Base-by-base conservation (phyloP, 2,113 vertebrate species). In the Platysternon megacephalum region DNA sequence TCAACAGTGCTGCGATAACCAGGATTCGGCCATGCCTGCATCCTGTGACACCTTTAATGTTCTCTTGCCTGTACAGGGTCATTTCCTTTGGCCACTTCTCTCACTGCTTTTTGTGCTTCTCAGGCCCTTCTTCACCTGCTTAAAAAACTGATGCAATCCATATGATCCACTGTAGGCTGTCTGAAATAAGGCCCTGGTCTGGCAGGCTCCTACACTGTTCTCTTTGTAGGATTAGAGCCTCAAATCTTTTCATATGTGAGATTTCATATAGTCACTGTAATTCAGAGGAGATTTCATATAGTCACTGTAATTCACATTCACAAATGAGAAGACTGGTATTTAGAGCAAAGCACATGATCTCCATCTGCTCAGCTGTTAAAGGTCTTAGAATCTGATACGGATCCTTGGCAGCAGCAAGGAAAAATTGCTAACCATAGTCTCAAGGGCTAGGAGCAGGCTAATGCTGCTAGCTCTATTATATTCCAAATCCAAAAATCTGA, bases 391-490 rank as follows among this genome's bases (percentile, higher is more conserved):
- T 56, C 55, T 28, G 55, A 56, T 28, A 56, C 26, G 11, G 26
- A 56, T 56, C 55, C 26, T 56, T 56, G 55, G 55, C 55, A 28
- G 55, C 55, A 56, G 55, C 26, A 56, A 56, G 10, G 26, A 56
- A 56, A 56, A 56, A 28, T 56, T 26, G 26, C 10, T 56, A 56
- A 56, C 24, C 26, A 56, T 56, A 56, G 55, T 56, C 24, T 93
- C 32, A 39, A 68, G 42, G n/a, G 48, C 86, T 21, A 92, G 56
- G 29, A 95, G 74, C 93, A 78, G 87, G 87, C 91, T 74, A 84
- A 78, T 88, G 87, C 68, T 84, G 94, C 90, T 87, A n/a, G 83
- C 85, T 91, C 72, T 53, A 90, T 91, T 94, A 58, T 44, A 89
- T 56, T 76, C 11, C 51, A 80, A 93, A 17, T 89, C 91, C 24